phyloP scores from a whole-genome alignment of 2,797 vertebrate genomes.

The Aphelocoma californica region DNA sequence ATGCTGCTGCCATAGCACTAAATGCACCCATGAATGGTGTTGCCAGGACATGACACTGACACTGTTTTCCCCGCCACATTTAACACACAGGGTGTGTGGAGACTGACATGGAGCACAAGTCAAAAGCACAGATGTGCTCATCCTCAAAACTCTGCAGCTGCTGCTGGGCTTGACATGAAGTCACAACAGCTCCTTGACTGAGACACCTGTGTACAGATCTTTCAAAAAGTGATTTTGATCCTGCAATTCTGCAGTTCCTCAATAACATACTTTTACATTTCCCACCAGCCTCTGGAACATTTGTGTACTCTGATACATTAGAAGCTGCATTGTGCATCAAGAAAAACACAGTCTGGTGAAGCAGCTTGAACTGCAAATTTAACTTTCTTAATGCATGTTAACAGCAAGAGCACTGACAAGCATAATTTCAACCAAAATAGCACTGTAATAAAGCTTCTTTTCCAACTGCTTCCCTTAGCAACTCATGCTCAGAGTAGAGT shows the following conservation, averaged over 20 bases:
- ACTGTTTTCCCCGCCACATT: neutral
- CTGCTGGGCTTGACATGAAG: neutral
- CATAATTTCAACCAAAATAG: constrained; percentile 27
- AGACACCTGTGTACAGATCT: neutral
- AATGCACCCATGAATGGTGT: neutral
- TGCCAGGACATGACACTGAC: neutral
- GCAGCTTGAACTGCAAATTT: constrained; percentile 38
- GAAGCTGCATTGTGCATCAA: neutral
- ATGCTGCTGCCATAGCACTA: neutral
- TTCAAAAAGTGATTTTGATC: neutral
- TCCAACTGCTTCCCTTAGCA: constrained; percentile 47
- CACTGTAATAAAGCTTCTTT: constrained; percentile 28
- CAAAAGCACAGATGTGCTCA: neutral
- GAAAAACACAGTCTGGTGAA: constrained; percentile 36
- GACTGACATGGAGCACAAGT: accelerated
- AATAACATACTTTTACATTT: neutral
- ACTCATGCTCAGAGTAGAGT: neutral
- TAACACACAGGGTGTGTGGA: accelerated
- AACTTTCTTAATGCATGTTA: constrained; percentile 22
- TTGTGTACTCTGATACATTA: neutral
- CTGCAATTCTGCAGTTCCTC: neutral
- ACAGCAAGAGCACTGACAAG: constrained; percentile 26
- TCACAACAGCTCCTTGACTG: neutral
- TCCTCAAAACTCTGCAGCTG: neutral
- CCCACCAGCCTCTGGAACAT: constrained; percentile 6